Base-by-base conservation (phyloP, 1,140 invertebrate species). In the Euwallacea similis region DNA sequence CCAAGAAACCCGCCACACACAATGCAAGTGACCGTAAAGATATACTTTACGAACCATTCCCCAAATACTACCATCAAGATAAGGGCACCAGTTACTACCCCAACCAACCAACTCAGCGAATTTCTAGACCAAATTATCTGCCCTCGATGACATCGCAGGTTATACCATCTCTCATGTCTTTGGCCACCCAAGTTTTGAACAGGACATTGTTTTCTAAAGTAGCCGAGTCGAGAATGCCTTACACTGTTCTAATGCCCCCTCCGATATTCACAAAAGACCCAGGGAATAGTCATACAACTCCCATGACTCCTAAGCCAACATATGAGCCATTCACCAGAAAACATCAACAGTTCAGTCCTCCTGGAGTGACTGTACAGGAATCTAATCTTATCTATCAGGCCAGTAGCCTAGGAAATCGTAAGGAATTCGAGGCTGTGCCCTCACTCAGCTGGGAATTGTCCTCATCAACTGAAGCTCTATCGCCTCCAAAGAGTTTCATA, bases 241-340 rank as follows among this genome's bases (percentile, higher is more conserved):
- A 87, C 77, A 89, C 88, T 0, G 86, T 89, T 77, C 82, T 91
- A 62, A 85, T 91, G 56, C 90, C 90, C 42, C 90, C 90, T 3
- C 90, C 89, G 0, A 83, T 88, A n/a, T 80, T 42, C 74, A 63
- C 71, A 78, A 56, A 13, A 68, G 76, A 55, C 76, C 79, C 42
- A 78, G 66, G 75, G 46, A 75, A 59, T 70, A 65, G 75, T 76
- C 76, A 11, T 53, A 67, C n/a, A 46, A 10, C 7, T 53, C 46
- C 47, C 13, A 47, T 15, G 13, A 66, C 9, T 33, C 61, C 16
- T 43, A 58, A 33, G 54, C 67, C 42, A 8, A 13, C 46, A 11
- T n/a, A 41, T 41, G 21, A 13, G 55, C 64, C 13, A 33, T 43
- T 11, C 15, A 13, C 10, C 47, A 11, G 33, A 2, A 33, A 33